Percentiles rank a stretch among this genome's conserved stretches.
phyloP scores from a whole-genome alignment of 2,888 invertebrate genomes.

The Oxystoma pomonae region DNA sequence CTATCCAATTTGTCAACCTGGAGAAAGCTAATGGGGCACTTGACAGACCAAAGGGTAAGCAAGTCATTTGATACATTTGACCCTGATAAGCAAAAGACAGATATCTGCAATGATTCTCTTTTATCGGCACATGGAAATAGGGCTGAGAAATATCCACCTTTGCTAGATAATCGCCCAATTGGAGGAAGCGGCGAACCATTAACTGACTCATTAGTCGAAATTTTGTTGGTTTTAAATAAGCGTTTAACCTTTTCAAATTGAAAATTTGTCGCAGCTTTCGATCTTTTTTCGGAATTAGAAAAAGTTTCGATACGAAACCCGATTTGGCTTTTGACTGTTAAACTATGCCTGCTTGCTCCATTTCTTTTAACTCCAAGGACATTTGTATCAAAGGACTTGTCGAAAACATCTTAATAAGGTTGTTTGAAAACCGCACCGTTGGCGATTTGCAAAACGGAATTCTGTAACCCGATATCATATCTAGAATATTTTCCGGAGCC shows the following conservation, averaged over 20 bases:
- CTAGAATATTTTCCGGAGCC: no score
- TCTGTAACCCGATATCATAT: no score
- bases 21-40: constrained; percentile 11
- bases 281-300: no score
- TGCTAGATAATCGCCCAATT: constrained; percentile 20
- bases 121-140: constrained; percentile 26
- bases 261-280: no score
- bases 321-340: no score
- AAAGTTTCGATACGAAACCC: no score
- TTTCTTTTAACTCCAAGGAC: no score
- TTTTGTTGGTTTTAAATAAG: constrained; percentile 21
- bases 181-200: constrained; percentile 25
- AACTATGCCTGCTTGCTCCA: no score
- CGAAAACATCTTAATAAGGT: no score
- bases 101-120: constrained; percentile 20
- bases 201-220: constrained; percentile 23
- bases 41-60: constrained; percentile 23
- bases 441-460: no score
- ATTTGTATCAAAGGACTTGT: constrained; percentile 2
- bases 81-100: constrained; percentile 16
- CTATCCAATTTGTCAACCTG: constrained; percentile 9
- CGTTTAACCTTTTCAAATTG: constrained; percentile 21
- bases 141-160: constrained; percentile 28
- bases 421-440: no score
- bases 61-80: constrained; percentile 21